Evolutionary conservation across 2,888 invertebrate species (phyloP), one percentile per base, ranked within the genome.

Genomic region (Epirrhoe alternata): DNA sequence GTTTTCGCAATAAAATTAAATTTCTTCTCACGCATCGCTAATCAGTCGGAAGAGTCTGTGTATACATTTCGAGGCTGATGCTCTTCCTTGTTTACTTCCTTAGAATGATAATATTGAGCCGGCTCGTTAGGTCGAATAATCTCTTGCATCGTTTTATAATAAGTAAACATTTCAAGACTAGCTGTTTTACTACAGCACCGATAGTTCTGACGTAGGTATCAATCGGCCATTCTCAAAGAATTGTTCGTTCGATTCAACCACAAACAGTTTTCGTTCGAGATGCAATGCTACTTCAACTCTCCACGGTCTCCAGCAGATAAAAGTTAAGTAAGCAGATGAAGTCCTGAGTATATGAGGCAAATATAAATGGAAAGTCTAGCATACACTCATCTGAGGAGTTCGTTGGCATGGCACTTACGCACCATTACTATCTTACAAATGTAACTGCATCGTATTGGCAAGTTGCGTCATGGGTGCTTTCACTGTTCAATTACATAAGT

Each of bases 1-100:
- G 64, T 71, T 69, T 70, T 64, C 6, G 64, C 62, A 69, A 64
- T 68, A 64, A 62, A 71, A 65, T 66, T 66, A n/a, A 66, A 69
- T 72, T 70, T 71, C 67, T 70, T 45, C 69, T 71, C 71, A 72
- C 71, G 72, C 62, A 60, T 53, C 50, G 64, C 68, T 72, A 64
- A 74, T 72, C 71, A 57, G 59, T 72, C 70, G 71, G 74, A 72
- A 72, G 69, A 55, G 45, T 56, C 64, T 60, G 24, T 61, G 57
- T 53, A 71, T 71, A 71, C 67, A 71, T 64, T 66, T 60, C 65
- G 71, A 74, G 68, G 69, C 51, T 61, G 54, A 31, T 55, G 53
- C 17, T 62, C 63, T 70, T 74, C 72, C 70, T 63, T 61, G 54
- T 68, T 66, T 33, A 49, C 65, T 69, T 72, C 74, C 71, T 71